These are phyloP conservation scores for Augochlora pura DNA, from an alignment of 1,140 invertebrate species.

Conservation along the genomic window DNA sequence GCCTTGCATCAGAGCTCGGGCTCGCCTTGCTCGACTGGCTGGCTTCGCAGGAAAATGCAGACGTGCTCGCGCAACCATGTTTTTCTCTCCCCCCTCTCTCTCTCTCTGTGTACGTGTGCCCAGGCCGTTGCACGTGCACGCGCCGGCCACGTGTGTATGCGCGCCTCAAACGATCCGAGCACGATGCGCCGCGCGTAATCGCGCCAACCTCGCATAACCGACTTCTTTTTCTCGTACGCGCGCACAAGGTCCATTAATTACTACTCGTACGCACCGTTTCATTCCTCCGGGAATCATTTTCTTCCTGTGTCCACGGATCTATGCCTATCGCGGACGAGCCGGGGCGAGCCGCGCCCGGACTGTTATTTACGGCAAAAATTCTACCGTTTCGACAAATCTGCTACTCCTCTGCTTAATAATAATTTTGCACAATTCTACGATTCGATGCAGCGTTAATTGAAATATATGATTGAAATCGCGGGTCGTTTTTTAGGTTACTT, in stretches of 20 bases:
- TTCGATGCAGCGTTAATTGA: too few relatives aligned
- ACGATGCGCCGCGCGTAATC: conserved; percentile 42
- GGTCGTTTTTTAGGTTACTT: too few relatives aligned
- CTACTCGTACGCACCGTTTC: conserved; percentile 15
- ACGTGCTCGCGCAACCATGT: conserved; percentile 45
- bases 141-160: conserved; percentile 11
- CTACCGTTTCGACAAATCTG: too few relatives aligned
- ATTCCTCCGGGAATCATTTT: conserved; percentile 13
- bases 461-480: too few relatives aligned
- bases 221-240: conserved; percentile 23
- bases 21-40: conserved; percentile 32
- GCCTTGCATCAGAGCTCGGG: conserved; percentile 33
- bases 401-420: too few relatives aligned
- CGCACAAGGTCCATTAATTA: conserved; percentile 34
- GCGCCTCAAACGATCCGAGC: conserved; percentile 12
- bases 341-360: too few relatives aligned
- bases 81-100: not conserved
- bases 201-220: conserved; percentile 36
- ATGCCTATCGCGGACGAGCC: not conserved
- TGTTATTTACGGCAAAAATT: too few relatives aligned
- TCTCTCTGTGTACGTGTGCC: not conserved
- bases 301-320: not conserved
- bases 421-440: too few relatives aligned
- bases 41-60: conserved; percentile 41
- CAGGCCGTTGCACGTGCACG: not conserved